phyloP scores from a whole-genome alignment of 2,797 vertebrate genomes.

The Acanthiza pusilla region DNA sequence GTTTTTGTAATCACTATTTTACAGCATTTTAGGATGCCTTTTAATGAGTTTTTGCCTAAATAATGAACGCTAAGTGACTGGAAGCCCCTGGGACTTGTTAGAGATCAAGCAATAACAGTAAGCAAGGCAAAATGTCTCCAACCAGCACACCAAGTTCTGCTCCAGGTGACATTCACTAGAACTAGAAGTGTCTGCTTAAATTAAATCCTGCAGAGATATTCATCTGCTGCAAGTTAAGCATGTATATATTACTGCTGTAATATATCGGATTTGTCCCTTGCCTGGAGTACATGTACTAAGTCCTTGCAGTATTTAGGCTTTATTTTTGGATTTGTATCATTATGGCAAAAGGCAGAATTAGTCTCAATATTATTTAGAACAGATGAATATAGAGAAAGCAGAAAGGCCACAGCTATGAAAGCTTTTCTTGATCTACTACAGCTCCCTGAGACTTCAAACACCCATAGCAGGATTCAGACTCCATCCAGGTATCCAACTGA shows the following conservation, averaged over 20 bases:
- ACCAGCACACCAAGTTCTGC: not conserved
- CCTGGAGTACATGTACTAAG: not conserved
- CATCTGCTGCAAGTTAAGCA: not conserved
- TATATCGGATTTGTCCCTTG: not conserved
- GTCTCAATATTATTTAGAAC: not conserved
- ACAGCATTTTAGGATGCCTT: not conserved
- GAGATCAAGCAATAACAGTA: not conserved
- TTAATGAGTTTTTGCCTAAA: not conserved
- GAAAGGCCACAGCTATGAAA: constrained; percentile 17
- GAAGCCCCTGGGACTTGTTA: not conserved
- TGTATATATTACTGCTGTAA: not conserved
- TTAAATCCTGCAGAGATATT: constrained; percentile 16
- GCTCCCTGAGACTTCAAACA: constrained; percentile 28
- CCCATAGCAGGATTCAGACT: not conserved
- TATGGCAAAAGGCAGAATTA: not conserved
- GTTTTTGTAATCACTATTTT: not conserved
- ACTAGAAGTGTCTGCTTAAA: constrained; percentile 1
- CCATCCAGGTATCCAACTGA: constrained; percentile 9
- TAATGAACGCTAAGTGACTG: not conserved
- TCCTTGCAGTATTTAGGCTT: not conserved
- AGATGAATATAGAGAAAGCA: not conserved
- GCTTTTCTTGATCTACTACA: not conserved
- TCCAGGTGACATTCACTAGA: not conserved
- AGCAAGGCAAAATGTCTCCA: not conserved
- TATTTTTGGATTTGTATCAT: constrained; percentile 20